These are phyloP conservation scores for Crotalus helleri DNA, from an alignment of 2,113 vertebrate species.

Conservation along the genomic window DNA sequence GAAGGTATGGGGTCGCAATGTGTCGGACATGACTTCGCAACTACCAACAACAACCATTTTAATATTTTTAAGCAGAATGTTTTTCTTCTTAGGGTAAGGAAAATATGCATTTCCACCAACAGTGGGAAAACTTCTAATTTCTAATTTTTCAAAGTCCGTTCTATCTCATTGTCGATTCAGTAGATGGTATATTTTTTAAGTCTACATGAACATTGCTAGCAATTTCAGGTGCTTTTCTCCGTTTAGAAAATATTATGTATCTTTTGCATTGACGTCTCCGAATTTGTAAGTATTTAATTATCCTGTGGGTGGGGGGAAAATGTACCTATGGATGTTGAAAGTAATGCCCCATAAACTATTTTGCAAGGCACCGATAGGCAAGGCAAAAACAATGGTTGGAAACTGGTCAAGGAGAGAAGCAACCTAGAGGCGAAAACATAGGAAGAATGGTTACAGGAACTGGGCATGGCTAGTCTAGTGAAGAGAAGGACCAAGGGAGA, in stretches of 20 bases:
- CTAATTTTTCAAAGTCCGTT: background rate
- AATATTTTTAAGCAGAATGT: background rate
- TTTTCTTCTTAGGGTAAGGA: background rate
- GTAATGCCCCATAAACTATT: background rate
- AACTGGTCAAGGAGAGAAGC: background rate
- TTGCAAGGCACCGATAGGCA: background rate
- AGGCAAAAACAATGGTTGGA: background rate
- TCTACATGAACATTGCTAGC: background rate
- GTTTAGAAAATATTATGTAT: background rate
- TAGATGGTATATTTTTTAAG: background rate
- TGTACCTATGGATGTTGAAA: background rate
- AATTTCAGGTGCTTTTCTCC: background rate
- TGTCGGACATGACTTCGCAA: no score
- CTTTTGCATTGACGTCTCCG: background rate
- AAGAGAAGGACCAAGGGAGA: no score
- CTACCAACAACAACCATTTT: background rate
- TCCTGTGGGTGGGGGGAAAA: background rate
- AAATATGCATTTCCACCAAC: background rate
- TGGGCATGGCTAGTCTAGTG: no score
- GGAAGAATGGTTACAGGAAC: no score
- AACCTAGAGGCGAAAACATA: no score
- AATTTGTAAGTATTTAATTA: background rate
- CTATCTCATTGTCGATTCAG: background rate
- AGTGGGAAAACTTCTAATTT: background rate
- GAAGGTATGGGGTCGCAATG: no score